Evolutionary conservation across 2,797 vertebrate species (phyloP).

Genomic region (Anabas testudineus): DNA sequence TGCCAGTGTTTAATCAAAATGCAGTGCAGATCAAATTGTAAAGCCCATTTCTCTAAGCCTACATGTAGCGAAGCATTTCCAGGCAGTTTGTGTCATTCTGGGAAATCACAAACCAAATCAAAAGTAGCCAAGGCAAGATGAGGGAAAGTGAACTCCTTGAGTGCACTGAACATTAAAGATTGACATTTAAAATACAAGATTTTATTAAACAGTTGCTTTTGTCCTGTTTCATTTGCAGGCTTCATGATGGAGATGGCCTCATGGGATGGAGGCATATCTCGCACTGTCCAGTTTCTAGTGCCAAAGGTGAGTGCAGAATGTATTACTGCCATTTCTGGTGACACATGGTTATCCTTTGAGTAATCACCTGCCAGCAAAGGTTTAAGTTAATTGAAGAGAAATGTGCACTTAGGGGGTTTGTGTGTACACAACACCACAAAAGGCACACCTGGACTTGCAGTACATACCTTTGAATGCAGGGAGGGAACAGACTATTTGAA

Average conservation of each 20-base stretch:
- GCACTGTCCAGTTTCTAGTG: conserved; percentile 98
- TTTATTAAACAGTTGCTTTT: background rate
- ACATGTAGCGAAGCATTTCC: background rate
- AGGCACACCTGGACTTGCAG: conserved; percentile 53
- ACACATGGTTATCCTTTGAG: conserved; percentile 6
- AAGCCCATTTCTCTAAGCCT: background rate
- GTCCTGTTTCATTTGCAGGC: conserved; percentile 78
- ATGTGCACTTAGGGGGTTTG: conserved; percentile 24
- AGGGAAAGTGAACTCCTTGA: background rate
- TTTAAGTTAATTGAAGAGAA: conserved; percentile 29
- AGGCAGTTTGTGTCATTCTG: background rate
- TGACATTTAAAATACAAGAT: background rate
- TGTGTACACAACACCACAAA: conserved; percentile 40
- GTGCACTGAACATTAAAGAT: background rate
- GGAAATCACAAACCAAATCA: background rate
- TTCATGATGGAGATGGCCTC: conserved; percentile 99
- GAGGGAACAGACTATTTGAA: conserved; percentile 26
- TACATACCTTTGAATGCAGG: conserved; percentile 21
- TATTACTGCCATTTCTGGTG: background rate
- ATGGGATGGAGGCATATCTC: conserved; percentile 98
- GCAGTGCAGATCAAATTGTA: background rate
- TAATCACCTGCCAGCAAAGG: conserved; percentile 7
- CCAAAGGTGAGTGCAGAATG: conserved; percentile 87
- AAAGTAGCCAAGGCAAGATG: background rate
- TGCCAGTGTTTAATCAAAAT: background rate